These are phyloP conservation scores for Rhadinocentrus ornatus DNA, from an alignment of 2,797 vertebrate species.

Conservation along the genomic window DNA sequence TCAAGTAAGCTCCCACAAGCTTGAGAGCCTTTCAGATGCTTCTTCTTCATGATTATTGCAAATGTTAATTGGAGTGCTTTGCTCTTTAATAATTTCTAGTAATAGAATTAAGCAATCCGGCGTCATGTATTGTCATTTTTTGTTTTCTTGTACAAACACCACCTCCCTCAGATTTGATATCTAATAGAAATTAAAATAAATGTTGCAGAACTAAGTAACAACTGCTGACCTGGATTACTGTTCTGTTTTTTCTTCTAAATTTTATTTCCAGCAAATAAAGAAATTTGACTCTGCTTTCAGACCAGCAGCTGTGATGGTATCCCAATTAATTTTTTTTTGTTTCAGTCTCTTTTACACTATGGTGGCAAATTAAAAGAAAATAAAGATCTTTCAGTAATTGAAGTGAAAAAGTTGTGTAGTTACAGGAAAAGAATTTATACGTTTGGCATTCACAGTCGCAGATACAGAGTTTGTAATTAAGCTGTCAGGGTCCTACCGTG, in stretches of 20 bases:
- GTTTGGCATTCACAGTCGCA: neutral
- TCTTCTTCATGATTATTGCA: neutral
- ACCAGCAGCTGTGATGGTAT: no score
- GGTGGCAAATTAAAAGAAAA: neutral
- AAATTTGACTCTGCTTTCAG: no score
- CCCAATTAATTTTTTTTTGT: no score
- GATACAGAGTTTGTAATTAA: neutral
- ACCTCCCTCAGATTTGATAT: neutral
- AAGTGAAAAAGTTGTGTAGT: neutral
- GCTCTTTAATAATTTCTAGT: neutral
- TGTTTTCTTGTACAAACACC: neutral
- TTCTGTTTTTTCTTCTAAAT: no score
- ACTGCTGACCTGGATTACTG: no score
- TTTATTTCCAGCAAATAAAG: no score
- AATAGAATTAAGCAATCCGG: neutral
- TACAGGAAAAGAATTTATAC: no score
- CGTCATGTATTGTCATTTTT: neutral
- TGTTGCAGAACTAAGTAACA: no score
- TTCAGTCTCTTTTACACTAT: neutral
- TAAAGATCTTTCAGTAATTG: neutral
- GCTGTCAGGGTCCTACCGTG: slow-evolving; percentile 79
- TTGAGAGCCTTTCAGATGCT: neutral
- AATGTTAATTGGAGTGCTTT: neutral
- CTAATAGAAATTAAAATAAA: no score
- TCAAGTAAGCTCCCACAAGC: neutral